phyloP scores from a whole-genome alignment of 2,888 invertebrate species.

The Chalcis sispes region DNA sequence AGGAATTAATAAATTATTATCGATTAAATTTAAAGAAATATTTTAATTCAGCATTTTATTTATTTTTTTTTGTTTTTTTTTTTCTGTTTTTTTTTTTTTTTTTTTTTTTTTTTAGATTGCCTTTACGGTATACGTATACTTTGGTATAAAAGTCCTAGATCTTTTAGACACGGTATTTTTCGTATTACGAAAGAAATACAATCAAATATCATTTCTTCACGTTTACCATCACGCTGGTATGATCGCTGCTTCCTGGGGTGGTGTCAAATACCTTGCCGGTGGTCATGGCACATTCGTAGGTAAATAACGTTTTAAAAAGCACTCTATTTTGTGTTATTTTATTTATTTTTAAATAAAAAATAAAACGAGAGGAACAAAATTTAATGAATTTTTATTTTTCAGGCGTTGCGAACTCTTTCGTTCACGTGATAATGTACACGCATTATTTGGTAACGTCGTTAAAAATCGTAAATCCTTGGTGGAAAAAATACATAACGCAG shows the following conservation, averaged over 20 bases:
- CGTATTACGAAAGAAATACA: conserved; percentile 88
- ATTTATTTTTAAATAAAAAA: too few species aligned
- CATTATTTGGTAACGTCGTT: conserved; percentile 86
- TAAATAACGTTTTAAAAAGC: conserved; percentile 50
- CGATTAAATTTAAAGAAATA: too few species aligned
- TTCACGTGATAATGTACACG: conserved; percentile 89
- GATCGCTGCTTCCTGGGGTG: conserved; percentile 82
- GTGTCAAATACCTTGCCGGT: conserved; percentile 80
- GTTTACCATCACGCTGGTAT: conserved; percentile 92
- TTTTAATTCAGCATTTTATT: too few species aligned
- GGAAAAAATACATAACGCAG: conserved; percentile 91
- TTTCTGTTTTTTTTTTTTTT: conserved; percentile 25
- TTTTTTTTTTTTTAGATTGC: conserved; percentile 73
- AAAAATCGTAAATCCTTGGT: conserved; percentile 81
- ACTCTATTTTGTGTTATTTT: too few species aligned
- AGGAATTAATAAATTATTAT: too few species aligned
- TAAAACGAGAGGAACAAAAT: too few species aligned
- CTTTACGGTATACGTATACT: conserved; percentile 82
- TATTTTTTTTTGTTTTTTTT: background rate
- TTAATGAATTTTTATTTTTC: conserved; percentile 6
- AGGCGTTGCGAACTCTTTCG: conserved; percentile 84
- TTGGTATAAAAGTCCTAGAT: conserved; percentile 84
- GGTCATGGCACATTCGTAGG: conserved; percentile 72
- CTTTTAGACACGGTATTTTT: conserved; percentile 90
- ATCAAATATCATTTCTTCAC: conserved; percentile 89